Percentiles rank a stretch among this genome's conserved stretches.
Conservation (phyloP, 2,113 vertebrate species). For the Alethe diademata region DNA sequence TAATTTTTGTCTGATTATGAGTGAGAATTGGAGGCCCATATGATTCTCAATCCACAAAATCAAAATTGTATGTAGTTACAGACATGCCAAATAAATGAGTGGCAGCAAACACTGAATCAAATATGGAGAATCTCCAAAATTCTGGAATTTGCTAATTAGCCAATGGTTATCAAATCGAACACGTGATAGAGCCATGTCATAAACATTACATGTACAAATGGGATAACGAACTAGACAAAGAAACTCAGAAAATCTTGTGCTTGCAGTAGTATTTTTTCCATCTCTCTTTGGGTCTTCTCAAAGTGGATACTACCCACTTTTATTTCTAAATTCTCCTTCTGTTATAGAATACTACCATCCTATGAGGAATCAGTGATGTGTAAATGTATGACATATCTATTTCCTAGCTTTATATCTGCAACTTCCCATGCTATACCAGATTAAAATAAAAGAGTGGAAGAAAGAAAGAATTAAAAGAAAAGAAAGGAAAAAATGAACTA, state of each 20-base stretch:
- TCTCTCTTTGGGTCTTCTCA: neutral
- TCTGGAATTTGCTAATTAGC: neutral
- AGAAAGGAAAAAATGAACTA: neutral
- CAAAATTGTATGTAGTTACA: neutral
- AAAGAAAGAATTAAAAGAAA: neutral
- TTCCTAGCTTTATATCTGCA: neutral
- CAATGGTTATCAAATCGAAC: neutral
- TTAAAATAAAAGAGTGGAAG: neutral
- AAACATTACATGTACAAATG: neutral
- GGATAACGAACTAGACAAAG: neutral
- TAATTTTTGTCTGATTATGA: neutral
- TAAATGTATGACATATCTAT: neutral
- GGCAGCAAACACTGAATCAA: neutral
- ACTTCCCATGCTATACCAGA: neutral
- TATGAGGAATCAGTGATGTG: neutral
- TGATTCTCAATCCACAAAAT: neutral
- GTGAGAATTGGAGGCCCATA: neutral
- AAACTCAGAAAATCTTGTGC: neutral
- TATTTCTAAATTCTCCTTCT: neutral
- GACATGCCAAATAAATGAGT: neutral
- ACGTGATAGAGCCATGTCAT: neutral
- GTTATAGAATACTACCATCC: neutral
- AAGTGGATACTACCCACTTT: neutral
- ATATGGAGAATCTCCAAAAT: neutral
- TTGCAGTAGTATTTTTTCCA: neutral